Conservation (phyloP, 2,113 vertebrate genomes). For the Lepisosteus osseus region DNA sequence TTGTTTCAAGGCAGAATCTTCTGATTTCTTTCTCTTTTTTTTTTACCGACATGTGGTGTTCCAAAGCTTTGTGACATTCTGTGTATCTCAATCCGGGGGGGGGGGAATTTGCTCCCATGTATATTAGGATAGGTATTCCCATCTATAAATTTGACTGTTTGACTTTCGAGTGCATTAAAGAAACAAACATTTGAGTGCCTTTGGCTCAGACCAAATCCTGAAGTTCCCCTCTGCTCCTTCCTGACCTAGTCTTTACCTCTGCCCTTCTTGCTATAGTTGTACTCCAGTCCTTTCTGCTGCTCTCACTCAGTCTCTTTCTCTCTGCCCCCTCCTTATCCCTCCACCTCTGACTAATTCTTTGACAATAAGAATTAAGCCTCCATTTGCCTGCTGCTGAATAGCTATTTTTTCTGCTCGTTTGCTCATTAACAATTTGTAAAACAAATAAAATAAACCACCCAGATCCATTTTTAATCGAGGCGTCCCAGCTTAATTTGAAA, state of each 20-base stretch:
- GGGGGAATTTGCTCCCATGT: conserved; percentile 22
- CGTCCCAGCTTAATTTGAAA: conserved; percentile 25
- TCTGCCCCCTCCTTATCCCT: conserved; percentile 22
- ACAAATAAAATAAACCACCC: conserved; percentile 52
- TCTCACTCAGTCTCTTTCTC: conserved; percentile 10
- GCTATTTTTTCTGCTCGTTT: conserved; percentile 40
- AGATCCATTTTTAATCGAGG: conserved; percentile 44
- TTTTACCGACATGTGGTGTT: conserved; percentile 53
- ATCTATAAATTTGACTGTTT: conserved; percentile 48
- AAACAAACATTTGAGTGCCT: conserved; percentile 43
- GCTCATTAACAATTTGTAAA: conserved; percentile 53
- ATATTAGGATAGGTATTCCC: conserved; percentile 11
- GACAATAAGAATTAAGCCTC: conserved; percentile 40
- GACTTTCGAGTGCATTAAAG: conserved; percentile 51
- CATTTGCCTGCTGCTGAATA: conserved; percentile 46
- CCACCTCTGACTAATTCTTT: conserved; percentile 40
- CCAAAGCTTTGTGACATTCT: conserved; percentile 64
- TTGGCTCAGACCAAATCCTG: not conserved
- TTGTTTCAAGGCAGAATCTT: not conserved
- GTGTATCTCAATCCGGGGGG: conserved; percentile 46
- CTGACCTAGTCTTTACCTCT: not conserved
- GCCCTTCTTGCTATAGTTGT: not conserved
- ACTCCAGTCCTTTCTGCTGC: not conserved
- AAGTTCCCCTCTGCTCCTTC: not conserved
- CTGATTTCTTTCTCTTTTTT: conserved; percentile 41